Conservation (phyloP, 2,797 vertebrate species). For the Taeniopygia guttata region DNA sequence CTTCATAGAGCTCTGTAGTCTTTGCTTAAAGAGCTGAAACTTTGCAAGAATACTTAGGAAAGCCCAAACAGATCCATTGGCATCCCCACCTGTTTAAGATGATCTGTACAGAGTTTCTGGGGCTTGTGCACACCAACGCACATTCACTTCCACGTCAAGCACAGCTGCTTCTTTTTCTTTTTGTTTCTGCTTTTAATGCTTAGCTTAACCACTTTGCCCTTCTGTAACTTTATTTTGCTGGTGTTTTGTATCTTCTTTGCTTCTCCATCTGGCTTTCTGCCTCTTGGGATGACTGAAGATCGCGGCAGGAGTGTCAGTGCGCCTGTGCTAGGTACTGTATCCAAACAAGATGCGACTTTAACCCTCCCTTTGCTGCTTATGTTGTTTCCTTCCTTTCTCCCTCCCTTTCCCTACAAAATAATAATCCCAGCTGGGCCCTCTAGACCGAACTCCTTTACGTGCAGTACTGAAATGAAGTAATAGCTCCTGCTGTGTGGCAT, state of each 20-base stretch:
- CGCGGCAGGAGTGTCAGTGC: constrained; percentile 93
- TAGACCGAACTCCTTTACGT: neutral
- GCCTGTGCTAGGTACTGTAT: constrained; percentile 92
- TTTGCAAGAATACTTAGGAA: neutral
- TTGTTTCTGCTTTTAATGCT: constrained; percentile 70
- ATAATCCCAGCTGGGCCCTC: neutral
- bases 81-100: neutral
- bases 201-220: constrained; percentile 68
- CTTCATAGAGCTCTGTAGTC: neutral
- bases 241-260: constrained; percentile 74
- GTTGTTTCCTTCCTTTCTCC: neutral
- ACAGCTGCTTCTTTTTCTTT: constrained; percentile 64
- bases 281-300: constrained; percentile 86
- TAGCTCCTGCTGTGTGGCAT: neutral
- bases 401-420: neutral
- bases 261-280: constrained; percentile 78
- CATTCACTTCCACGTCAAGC: neutral
- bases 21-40: neutral
- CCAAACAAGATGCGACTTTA: constrained; percentile 54
- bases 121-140: neutral
- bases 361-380: neutral
- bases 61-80: neutral
- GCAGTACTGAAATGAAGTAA: neutral
- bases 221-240: constrained; percentile 75
- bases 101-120: neutral